Evolutionary conservation across 2,797 vertebrate species (phyloP), one percentile per base, ranked within the genome.

Genomic region (Capromys pilorides): DNA sequence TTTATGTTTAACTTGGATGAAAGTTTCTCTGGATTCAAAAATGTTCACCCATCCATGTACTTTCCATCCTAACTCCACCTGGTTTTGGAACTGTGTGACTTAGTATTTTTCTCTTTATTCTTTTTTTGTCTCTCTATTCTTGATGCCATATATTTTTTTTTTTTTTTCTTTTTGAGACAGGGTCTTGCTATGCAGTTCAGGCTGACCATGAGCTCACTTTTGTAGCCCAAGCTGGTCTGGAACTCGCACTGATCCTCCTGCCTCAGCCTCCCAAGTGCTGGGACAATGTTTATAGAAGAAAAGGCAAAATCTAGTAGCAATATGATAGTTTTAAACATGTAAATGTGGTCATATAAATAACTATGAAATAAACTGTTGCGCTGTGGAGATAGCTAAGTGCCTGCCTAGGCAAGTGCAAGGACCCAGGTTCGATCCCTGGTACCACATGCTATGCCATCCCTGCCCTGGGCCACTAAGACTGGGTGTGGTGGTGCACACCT

Each of bases 301-400:
- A 92, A 67, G 57, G 66, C 28, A 78, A 84, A 94, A 77, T 39
- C 31, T 86, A 73, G 31, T 12, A 71, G 49, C 45, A n/a, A 66
- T 85, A 11, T 94, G 82, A 85, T 36, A 16, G 3, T 64, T 79
- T 95, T 83, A 82, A 95, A 88, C 19, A 4, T 88, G 64, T 91
- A 87, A 90, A 78, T 36, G 59, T 59, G 33, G 36, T 61, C 69
- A 88, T 80, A 88, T 93, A 93, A 94, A 80, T 92, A 75, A 75
- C 64, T 86, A 79, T 82, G 79, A 94, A 97, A 96, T 96, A 97
- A 96, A 89, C 54, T 78, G 54, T 16, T 54, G 54, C 13, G 54
- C 54, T 57, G 5, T 57, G 54, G 54, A 57, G 54, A 57, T 57
- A 57, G 54, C 16, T 57, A 57, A 57, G 54, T 14, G 4, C 54